phyloP scores from a whole-genome alignment of 2,888 invertebrate genomes.

The Onthophagus sagittarius region DNA sequence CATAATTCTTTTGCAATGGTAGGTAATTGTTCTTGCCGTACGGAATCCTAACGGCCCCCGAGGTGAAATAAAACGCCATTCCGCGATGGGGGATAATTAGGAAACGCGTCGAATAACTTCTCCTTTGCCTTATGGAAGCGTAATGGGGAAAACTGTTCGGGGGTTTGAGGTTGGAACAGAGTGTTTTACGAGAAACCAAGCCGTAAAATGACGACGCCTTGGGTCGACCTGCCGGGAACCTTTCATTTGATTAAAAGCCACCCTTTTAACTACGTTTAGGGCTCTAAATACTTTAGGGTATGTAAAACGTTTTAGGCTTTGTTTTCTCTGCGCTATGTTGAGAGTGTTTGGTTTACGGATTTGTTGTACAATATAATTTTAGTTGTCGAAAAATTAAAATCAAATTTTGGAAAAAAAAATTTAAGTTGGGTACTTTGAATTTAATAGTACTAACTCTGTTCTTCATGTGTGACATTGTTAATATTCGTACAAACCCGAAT shows the following conservation, averaged over 20 bases:
- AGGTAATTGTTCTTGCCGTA: not conserved
- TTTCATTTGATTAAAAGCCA: not conserved
- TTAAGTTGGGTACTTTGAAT: no score
- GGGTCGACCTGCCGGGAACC: not conserved
- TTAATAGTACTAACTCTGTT: no score
- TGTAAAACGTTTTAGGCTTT: not conserved
- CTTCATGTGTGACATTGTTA: no score
- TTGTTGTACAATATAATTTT: not conserved
- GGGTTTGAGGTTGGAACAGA: not conserved
- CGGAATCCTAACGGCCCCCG: not conserved
- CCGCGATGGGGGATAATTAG: not conserved
- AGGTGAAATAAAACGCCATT: not conserved
- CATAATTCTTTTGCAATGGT: not conserved
- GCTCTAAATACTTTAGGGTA: not conserved
- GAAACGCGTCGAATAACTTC: not conserved
- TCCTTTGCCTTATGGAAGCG: not conserved
- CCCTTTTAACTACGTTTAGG: not conserved
- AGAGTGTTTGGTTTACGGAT: not conserved
- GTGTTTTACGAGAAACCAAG: not conserved
- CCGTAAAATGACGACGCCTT: not conserved
- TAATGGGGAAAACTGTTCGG: not conserved
- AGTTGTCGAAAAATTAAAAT: no score
- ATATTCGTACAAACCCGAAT: no score
- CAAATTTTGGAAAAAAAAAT: no score
- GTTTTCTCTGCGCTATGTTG: not conserved